phyloP scores from a whole-genome alignment of 2,888 invertebrate species.

The Polydrusus cervinus region DNA sequence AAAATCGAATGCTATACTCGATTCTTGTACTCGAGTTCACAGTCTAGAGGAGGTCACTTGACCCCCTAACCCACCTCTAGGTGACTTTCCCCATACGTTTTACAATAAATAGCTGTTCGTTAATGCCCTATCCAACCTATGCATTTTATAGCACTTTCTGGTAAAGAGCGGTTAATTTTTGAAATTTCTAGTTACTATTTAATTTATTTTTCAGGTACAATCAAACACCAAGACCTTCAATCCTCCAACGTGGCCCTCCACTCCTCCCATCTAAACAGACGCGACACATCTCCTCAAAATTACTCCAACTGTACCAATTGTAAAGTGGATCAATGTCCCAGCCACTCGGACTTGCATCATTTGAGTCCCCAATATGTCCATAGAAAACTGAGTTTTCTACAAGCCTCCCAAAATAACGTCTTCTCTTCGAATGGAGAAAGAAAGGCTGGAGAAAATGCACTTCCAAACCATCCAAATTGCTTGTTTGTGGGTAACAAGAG shows the following conservation, averaged over 20 bases:
- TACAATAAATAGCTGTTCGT: no score
- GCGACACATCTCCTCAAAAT: slow-evolving; percentile 52
- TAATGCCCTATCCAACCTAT: no score
- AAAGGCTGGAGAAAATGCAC: slow-evolving; percentile 9
- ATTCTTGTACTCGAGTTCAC: no score
- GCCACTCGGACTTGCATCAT: slow-evolving; percentile 65
- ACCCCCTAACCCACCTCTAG: no score
- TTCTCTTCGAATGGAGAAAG: slow-evolving; percentile 40
- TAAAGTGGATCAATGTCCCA: slow-evolving; percentile 63
- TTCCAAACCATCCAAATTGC: slow-evolving; percentile 20
- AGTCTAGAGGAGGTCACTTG: no score
- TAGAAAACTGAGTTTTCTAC: slow-evolving; percentile 62
- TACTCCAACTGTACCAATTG: slow-evolving; percentile 61
- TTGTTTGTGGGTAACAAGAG: slow-evolving; percentile 42
- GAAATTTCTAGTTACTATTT: no score
- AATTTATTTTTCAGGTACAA: slow-evolving; percentile 36
- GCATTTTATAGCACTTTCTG: no score
- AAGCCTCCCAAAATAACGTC: slow-evolving; percentile 54
- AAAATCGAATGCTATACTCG: no score
- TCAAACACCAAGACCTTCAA: slow-evolving; percentile 53
- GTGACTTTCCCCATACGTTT: no score
- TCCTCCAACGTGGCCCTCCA: slow-evolving; percentile 66
- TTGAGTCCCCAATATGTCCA: slow-evolving; percentile 63
- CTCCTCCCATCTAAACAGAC: slow-evolving; percentile 63
- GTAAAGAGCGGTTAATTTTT: no score